Evolutionary conservation across 2,113 vertebrate species (phyloP).

Genomic region (Irena cyanogastra): DNA sequence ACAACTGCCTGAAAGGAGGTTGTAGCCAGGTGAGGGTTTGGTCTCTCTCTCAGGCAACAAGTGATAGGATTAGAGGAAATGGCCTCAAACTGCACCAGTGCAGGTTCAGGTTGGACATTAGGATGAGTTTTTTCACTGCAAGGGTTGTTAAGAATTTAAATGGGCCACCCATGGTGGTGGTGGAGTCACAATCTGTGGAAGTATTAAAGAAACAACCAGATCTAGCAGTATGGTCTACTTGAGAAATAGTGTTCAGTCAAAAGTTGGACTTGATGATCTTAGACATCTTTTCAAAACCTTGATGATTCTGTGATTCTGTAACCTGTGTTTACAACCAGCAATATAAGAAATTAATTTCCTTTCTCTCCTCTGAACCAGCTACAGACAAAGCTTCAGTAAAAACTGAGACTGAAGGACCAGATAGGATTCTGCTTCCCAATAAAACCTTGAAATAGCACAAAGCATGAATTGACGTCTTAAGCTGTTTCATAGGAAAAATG

Average conservation of each 20-base stretch:
- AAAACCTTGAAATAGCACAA: background rate
- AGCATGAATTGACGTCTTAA: background rate
- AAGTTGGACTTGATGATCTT: background rate
- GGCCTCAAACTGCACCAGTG: background rate
- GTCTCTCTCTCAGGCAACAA: background rate
- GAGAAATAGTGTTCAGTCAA: background rate
- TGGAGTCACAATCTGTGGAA: background rate
- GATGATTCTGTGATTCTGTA: background rate
- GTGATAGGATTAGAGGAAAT: background rate
- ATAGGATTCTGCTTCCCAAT: background rate
- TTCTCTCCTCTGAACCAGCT: background rate
- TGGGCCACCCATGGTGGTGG: too few species aligned
- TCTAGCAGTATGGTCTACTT: background rate
- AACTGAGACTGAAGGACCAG: background rate
- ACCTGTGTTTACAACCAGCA: background rate
- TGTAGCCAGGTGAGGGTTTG: too few species aligned
- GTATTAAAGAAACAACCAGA: background rate
- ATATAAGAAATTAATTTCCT: background rate
- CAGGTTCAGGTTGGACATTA: background rate
- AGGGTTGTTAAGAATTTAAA: background rate
- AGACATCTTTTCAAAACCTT: background rate
- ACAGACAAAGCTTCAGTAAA: background rate
- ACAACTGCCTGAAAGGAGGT: background rate
- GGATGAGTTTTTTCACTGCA: background rate
- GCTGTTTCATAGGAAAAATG: background rate